Percentiles rank a stretch among this genome's conserved stretches.
phyloP scores from a whole-genome alignment of 2,888 invertebrate genomes.

The Xanthostigma xanthostigma region DNA sequence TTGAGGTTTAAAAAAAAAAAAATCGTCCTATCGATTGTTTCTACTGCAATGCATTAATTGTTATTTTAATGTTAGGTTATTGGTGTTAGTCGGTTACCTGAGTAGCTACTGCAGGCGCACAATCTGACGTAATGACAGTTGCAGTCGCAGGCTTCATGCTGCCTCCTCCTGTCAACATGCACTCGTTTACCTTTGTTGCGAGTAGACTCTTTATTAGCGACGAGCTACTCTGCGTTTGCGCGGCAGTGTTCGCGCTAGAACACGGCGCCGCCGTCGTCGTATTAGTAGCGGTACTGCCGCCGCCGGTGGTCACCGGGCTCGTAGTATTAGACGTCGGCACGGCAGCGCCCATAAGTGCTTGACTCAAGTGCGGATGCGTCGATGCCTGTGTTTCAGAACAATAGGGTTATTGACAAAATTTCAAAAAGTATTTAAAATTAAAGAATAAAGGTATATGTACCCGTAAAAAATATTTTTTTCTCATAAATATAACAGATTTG shows the following conservation, averaged over 20 bases:
- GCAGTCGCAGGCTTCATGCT: conserved; percentile 26
- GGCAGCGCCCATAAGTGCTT: conserved; percentile 33
- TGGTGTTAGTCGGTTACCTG: conserved; percentile 30
- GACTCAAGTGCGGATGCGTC: conserved; percentile 45
- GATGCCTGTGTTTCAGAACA: conserved; percentile 29
- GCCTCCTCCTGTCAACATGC: conserved; percentile 26
- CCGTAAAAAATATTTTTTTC: no score
- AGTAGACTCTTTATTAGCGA: conserved; percentile 86
- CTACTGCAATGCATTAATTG: no score
- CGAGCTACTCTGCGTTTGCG: conserved; percentile 40
- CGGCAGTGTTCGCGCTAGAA: conserved; percentile 27
- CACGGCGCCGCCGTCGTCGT: conserved; percentile 20
- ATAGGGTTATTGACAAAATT: no score
- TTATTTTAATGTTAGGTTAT: conserved; percentile 4
- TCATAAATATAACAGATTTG: no score
- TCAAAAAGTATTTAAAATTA: no score
- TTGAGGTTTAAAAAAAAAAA: no score
- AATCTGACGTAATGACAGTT: conserved; percentile 26
- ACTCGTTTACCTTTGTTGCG: conserved; percentile 79
- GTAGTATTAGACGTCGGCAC: conserved; percentile 12
- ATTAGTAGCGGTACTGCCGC: conserved; percentile 11
- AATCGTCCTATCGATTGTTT: no score
- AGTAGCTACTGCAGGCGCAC: conserved; percentile 31
- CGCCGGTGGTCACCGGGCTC: conserved; percentile 17
- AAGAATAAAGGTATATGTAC: no score